Conservation (phyloP, 2,797 vertebrate genomes). For the Macropodus opercularis region DNA sequence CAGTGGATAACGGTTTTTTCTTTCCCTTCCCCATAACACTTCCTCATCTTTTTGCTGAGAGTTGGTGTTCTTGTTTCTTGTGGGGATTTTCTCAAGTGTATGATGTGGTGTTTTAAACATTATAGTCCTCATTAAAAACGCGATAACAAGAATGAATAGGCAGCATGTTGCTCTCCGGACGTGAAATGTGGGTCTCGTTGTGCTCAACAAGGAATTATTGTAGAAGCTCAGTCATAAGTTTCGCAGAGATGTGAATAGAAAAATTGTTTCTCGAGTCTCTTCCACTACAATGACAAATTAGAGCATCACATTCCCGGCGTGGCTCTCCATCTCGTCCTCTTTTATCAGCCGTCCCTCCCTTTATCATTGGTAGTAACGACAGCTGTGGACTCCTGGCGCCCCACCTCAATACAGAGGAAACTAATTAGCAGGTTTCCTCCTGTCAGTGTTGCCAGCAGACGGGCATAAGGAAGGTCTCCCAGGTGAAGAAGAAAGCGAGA, state of each 20-base stretch:
- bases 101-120: constrained; percentile 13
- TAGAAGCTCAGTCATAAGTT: constrained; percentile 43
- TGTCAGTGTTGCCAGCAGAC: constrained; percentile 74
- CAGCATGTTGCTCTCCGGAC: constrained; percentile 21
- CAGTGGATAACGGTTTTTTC: constrained; percentile 5
- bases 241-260: constrained; percentile 30
- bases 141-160: constrained; percentile 37
- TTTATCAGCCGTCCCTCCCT: constrained; percentile 45
- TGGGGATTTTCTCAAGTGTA: constrained; percentile 34
- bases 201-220: constrained; percentile 48
- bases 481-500: constrained; percentile 66
- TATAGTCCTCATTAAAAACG: constrained; percentile 50
- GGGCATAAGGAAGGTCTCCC: constrained; percentile 58
- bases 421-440: constrained; percentile 83
- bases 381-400: constrained; percentile 71
- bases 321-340: constrained; percentile 27
- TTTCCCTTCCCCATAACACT: constrained; percentile 11
- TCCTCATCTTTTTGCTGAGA: constrained; percentile 43
- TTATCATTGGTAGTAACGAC: constrained; percentile 74
- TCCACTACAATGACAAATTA: constrained; percentile 71
- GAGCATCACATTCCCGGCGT: constrained; percentile 61
- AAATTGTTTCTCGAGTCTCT: constrained; percentile 49
- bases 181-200: constrained; percentile 37
- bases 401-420: constrained; percentile 75
- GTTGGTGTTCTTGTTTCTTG: constrained; percentile 25